These are phyloP conservation scores for Actias luna DNA, from an alignment of 2,888 invertebrate genomes.

Conservation along the genomic window DNA sequence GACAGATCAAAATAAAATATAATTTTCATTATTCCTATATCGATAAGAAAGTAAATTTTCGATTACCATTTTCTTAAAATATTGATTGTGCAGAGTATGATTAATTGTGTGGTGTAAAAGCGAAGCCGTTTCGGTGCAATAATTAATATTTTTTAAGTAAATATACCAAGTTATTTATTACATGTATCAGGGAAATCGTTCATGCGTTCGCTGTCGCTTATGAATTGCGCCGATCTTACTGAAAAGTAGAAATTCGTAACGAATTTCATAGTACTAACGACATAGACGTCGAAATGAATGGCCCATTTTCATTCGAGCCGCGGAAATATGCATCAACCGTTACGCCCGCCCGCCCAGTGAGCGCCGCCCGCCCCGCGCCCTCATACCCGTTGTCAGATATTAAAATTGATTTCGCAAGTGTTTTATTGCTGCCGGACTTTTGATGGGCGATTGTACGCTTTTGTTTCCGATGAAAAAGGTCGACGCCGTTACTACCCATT, in stretches of 20 bases:
- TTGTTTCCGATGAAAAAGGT: conserved; percentile 40
- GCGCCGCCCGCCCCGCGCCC: conserved; percentile 25
- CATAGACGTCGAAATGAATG: conserved; percentile 48
- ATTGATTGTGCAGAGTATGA: no score
- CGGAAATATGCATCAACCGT: conserved; percentile 2
- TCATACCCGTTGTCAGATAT: conserved; percentile 39
- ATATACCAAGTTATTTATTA: no score
- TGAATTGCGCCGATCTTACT: conserved; percentile 28
- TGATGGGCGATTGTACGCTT: conserved; percentile 43
- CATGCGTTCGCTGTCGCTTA: conserved; percentile 21
- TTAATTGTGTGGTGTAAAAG: no score
- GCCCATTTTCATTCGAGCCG: conserved; percentile 33
- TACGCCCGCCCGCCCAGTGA: conserved; percentile 22
- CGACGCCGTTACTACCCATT: conserved; percentile 11
- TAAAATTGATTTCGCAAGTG: conserved; percentile 61
- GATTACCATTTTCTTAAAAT: no score
- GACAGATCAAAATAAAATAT: no score
- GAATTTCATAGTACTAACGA: conserved; percentile 43
- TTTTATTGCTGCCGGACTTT: conserved; percentile 51
- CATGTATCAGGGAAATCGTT: no score
- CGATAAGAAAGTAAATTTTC: no score
- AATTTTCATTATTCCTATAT: no score
- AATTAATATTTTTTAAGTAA: no score
- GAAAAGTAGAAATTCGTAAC: conserved; percentile 43
- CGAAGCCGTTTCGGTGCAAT: no score